phyloP scores from a whole-genome alignment of 2,888 invertebrate genomes.

The Dysmachus trigonus region DNA sequence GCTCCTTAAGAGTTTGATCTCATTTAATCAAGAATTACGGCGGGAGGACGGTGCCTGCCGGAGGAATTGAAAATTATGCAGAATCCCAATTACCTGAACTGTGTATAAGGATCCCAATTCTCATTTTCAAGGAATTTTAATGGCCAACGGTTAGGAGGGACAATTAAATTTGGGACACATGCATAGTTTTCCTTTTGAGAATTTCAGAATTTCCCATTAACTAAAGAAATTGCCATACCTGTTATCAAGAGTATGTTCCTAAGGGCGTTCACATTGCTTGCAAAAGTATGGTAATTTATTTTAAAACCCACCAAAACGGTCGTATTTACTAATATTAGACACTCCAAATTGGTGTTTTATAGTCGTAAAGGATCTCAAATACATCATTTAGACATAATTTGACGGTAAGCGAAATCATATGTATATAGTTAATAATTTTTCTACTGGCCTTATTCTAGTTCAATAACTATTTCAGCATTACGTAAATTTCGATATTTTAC shows the following conservation, averaged over 20 bases:
- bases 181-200: neutral
- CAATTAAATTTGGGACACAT: neutral
- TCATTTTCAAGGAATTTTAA: neutral
- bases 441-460: no score
- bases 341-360: neutral
- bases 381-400: neutral
- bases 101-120: neutral
- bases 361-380: neutral
- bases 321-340: neutral
- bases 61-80: conserved; percentile 36
- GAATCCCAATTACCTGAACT: neutral
- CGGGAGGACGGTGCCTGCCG: neutral
- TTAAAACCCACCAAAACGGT: neutral
- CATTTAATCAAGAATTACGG: conserved; percentile 35
- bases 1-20: conserved; percentile 19
- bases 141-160: neutral
- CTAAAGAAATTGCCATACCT: neutral
- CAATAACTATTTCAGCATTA: no score
- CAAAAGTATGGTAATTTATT: neutral
- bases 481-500: no score
- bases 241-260: neutral
- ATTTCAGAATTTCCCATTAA: neutral
- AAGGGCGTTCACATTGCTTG: neutral
- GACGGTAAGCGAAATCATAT: no score
- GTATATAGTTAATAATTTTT: no score